Conservation (phyloP, 1,140 invertebrate species). For the Streblospio benedicti region DNA sequence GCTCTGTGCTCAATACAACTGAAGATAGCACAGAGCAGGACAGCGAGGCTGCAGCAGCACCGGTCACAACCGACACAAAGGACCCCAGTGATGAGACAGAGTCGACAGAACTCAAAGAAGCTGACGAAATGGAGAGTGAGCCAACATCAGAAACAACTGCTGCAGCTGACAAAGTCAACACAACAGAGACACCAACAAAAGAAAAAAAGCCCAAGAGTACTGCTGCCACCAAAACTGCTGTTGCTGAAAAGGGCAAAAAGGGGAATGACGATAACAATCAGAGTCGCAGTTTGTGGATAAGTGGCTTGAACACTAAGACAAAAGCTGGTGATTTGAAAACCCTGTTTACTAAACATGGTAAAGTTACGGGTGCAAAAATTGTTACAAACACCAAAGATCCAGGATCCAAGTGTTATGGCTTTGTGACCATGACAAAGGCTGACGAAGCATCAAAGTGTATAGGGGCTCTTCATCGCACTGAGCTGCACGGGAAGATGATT, state of each 20-base stretch:
- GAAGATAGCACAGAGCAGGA: too few relatives aligned
- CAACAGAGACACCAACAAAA: constrained; percentile 1
- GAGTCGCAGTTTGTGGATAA: constrained; percentile 74
- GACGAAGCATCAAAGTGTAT: constrained; percentile 85
- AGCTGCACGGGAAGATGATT: constrained; percentile 85
- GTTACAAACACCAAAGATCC: constrained; percentile 86
- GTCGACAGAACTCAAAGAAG: too few relatives aligned
- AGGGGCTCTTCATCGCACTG: constrained; percentile 75
- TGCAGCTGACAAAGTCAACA: constrained; percentile 1
- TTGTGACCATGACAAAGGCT: constrained; percentile 81
- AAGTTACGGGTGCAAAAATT: constrained; percentile 84
- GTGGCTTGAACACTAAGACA: constrained; percentile 76
- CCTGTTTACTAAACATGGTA: constrained; percentile 83
- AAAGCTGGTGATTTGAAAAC: constrained; percentile 84
- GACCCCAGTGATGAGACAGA: too few relatives aligned
- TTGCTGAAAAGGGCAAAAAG: too few relatives aligned
- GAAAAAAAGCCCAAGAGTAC: constrained; percentile 31
- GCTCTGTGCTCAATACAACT: too few relatives aligned
- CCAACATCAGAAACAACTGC: constrained; percentile 7
- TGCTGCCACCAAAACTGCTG: too few relatives aligned
- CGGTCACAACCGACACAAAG: too few relatives aligned
- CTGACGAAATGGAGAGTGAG: too few relatives aligned
- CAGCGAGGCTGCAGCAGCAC: too few relatives aligned
- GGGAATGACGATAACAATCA: too few relatives aligned
- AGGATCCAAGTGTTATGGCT: constrained; percentile 84